Percentiles rank a stretch among this genome's conserved stretches.
Evolutionary conservation across 23 tunicate genomes (phyloP).

Genomic region (Ascidia mentula): DNA sequence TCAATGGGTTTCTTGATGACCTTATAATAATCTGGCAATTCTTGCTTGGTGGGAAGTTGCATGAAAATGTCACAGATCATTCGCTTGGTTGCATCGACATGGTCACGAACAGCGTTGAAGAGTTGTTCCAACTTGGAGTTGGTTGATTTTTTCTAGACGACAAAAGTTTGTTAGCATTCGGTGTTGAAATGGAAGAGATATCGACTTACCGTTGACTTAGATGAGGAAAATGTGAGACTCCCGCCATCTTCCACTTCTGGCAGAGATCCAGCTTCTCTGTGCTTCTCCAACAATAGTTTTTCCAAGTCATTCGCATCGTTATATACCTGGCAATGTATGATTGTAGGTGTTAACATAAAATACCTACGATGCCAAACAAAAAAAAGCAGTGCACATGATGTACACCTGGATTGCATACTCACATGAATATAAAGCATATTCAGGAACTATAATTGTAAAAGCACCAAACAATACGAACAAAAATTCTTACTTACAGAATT

Average conservation of each 20-base stretch:
- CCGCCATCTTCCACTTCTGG: constrained; percentile 19
- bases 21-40: constrained; percentile 95
- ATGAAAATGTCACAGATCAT: constrained; percentile 85
- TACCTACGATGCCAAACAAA: not conserved
- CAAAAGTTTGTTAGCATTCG: not conserved
- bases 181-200: not conserved
- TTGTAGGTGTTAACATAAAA: not conserved
- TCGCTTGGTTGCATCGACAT: constrained; percentile 70
- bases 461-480: too few relatives aligned
- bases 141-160: not conserved
- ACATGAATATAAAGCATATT: not conserved
- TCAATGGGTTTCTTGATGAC: constrained; percentile 97
- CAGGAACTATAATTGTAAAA: too few relatives aligned
- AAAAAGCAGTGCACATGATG: not conserved
- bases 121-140: constrained; percentile 47
- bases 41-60: constrained; percentile 87
- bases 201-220: not conserved
- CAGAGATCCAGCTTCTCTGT: constrained; percentile 58
- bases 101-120: constrained; percentile 48
- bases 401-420: not conserved
- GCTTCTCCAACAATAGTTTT: constrained; percentile 53
- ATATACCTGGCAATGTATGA: constrained; percentile 49
- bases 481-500: too few relatives aligned
- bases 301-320: constrained; percentile 78
- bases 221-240: not conserved